A percentile compares a stretch with the other conserved stretches of the same genome.
phyloP scores from a whole-genome alignment of 2,113 vertebrate species.

The Nerophis lumbriciformis region DNA sequence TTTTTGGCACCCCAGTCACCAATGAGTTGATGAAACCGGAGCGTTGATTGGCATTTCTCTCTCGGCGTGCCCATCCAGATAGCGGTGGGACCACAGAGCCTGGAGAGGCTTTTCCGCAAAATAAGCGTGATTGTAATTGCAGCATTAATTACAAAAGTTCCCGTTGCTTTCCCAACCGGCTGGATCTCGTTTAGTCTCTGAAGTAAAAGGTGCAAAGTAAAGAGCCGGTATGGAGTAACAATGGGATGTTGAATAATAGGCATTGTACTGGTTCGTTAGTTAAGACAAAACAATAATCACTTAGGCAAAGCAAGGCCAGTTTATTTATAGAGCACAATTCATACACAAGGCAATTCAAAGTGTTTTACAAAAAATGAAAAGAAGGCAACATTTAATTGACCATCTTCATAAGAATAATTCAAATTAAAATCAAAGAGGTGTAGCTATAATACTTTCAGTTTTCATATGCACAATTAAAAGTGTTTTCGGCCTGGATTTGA shows the following conservation, averaged over 20 bases:
- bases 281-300: not conserved
- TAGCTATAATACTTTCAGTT: too few species aligned
- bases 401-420: too few species aligned
- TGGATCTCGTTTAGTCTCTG: constrained; percentile 48
- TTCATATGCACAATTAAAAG: too few species aligned
- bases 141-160: constrained; percentile 63
- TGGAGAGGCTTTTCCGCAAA: constrained; percentile 35
- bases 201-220: constrained; percentile 59
- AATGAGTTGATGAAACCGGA: constrained; percentile 46
- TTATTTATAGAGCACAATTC: too few species aligned
- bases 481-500: too few species aligned
- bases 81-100: constrained; percentile 40
- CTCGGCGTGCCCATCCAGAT: constrained; percentile 33
- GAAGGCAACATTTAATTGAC: too few species aligned
- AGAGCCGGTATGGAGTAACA: constrained; percentile 23
- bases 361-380: too few species aligned
- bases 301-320: not conserved
- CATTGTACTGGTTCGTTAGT: constrained; percentile 1
- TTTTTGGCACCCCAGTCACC: constrained; percentile 35
- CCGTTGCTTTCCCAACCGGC: constrained; percentile 31
- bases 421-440: too few species aligned
- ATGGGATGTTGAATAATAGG: not conserved
- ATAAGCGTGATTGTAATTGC: constrained; percentile 67
- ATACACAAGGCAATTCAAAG: too few species aligned
- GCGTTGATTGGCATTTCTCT: constrained; percentile 53